Base-by-base conservation (phyloP, 2,113 vertebrate genomes). In the Leucopternis melanops region DNA sequence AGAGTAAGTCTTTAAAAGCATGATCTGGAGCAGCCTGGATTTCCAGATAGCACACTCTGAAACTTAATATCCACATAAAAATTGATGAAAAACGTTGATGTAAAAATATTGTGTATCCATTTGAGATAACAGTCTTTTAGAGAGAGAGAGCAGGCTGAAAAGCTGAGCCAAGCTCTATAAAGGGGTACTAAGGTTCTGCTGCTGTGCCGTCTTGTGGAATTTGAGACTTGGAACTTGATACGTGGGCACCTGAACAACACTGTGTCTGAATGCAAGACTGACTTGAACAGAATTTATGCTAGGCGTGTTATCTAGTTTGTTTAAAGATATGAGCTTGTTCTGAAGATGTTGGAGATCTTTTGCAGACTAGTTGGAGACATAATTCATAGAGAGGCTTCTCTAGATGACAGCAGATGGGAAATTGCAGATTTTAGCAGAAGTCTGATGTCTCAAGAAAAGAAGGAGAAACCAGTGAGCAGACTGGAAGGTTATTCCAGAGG, bases 11-110 rank as follows among this genome's bases (percentile, higher is more conserved):
- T 95, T 91, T 75, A 73, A 85, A 95, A 94, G 40, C 66, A 45
- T 75, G 54, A 65, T 92, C 54, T 5, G 1, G 49, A 91, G 73
- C 66, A 92, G 58, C 73, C 73, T 58, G 55, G 89, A 91, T 96
- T 79, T 85, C 73, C 62, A 94, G 86, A 91, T 89, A 92, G 45
- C 31, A 29, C 40, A 25, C 50, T 91, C 57, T 62, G 66, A 77
- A 96, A 92, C 54, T 75, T 85, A 79, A 89, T 93, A 92, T 40
- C 58, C 45, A 40, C 45, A n/a, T 82, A 89, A 96, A 95, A 85
- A 29, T 65, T 54, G 70, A 62, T 85, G 80, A 66, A 81, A 96
- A 91, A 94, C 14, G 38, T 44, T 45, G 49, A 61, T 85, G 62
- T 75, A 79, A 86, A 90, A 70, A 75, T 74, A 65, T 2, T 9